phyloP scores from a whole-genome alignment of 2,113 vertebrate species.

The Chloroceryle aenea region DNA sequence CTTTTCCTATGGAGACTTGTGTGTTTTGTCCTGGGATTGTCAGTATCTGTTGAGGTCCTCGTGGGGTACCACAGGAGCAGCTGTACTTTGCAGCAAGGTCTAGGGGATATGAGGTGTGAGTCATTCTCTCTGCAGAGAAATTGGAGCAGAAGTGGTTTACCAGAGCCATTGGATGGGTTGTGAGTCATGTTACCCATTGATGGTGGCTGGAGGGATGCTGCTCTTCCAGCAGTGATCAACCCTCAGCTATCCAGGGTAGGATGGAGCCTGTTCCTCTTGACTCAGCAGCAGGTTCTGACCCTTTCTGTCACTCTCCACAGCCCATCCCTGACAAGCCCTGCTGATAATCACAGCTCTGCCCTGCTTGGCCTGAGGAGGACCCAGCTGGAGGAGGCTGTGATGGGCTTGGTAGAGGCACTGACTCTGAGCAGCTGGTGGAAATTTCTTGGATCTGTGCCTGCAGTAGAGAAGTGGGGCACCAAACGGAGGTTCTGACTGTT shows the following conservation, averaged over 20 bases:
- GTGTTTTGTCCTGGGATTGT: neutral
- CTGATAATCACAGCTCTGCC: neutral
- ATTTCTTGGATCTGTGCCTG: neutral
- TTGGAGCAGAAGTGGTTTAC: neutral
- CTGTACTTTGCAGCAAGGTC: neutral
- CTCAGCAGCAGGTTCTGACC: neutral
- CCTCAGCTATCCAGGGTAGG: neutral
- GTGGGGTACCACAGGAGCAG: neutral
- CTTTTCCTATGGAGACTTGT: neutral
- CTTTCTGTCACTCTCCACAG: neutral
- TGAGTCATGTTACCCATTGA: neutral
- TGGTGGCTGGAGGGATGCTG: neutral
- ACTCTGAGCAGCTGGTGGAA: fast-evolving
- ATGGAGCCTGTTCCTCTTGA: neutral
- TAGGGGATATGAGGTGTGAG: neutral
- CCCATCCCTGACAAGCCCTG: neutral
- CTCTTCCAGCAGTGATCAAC: neutral
- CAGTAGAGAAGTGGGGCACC: neutral
- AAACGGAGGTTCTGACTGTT: fast-evolving
- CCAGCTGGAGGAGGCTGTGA: neutral
- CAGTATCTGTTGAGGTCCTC: neutral
- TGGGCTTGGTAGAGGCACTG: neutral
- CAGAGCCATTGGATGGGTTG: neutral
- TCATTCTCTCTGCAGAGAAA: neutral
- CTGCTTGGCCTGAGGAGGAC: neutral